Base-by-base conservation (phyloP, 2,888 invertebrate genomes). In the Pycnomerus fuliginosus region DNA sequence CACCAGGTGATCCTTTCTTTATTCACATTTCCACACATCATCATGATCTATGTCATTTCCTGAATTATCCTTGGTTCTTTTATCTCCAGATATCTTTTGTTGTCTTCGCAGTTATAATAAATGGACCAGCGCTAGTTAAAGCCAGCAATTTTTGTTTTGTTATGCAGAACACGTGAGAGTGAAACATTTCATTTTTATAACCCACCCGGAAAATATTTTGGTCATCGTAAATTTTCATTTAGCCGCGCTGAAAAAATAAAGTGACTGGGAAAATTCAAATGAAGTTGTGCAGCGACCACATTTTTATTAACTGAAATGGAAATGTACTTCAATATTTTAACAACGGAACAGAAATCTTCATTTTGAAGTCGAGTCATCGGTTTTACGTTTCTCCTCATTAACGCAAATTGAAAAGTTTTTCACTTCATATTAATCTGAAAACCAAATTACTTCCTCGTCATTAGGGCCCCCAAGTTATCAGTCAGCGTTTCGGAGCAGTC, bases 391-490 rank as follows among this genome's bases (percentile, higher is more conserved):
- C 27, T 45, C 45, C 52, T 56, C 53, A 58, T 58, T 58, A 58
- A 58, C 49, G 48, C 52, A 58, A 58, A 58, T 56, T 56, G 58
- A 58, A 56, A 64, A 64, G 60, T 64, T 65, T 62, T 58, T 60
- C 57, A 53, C 43, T 52, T 45, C 55, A 59, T 63, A 64, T 63
- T 64, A 64, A 64, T 64, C 57, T 60, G 49, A 55, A 53, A 56
- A 57, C 60, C 58, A 61, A 65, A 64, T 65, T 64, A 62, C 61
- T 65, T 64, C 59, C 58, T 56, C 61, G 60, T 64, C 65, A 65
- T 64, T 64, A 64, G 61, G 56, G 59, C 56, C 56, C 57, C 42
- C 55, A n/a, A 52, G 61, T 60, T 61, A 55, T 56, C 56, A 55
- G 58, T 58, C 56, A 53, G 51, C 56, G 50, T 52, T 55, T 50